A percentile compares a stretch with the other conserved stretches of the same genome.
Conservation (phyloP, 1,140 invertebrate genomes). For the Aphelinus atriplicis region DNA sequence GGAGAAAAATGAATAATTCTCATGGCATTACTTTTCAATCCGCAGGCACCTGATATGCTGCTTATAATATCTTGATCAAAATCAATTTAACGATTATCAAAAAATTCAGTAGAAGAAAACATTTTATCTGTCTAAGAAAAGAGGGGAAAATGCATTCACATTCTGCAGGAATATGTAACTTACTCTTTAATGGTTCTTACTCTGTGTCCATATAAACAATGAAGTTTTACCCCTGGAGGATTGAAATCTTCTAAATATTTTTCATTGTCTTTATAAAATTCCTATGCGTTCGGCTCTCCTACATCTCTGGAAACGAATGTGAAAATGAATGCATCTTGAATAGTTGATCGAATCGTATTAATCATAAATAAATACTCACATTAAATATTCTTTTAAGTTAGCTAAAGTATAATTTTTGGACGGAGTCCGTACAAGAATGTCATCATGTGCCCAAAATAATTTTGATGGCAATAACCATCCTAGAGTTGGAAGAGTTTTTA, state of each 20-base stretch:
- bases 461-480: constrained; percentile 92
- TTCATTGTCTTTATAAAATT: constrained; percentile 88
- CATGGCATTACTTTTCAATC: too few relatives aligned
- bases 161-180: constrained; percentile 2
- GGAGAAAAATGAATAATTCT: too few relatives aligned
- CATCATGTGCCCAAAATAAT: constrained; percentile 84
- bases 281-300: constrained; percentile 82
- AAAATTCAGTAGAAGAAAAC: too few relatives aligned
- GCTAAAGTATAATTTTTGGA: constrained; percentile 86
- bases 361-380: constrained; percentile 64
- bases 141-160: too few relatives aligned
- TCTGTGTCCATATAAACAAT: constrained; percentile 87
- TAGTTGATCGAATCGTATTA: not conserved
- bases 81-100: too few relatives aligned
- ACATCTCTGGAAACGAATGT: constrained; percentile 73
- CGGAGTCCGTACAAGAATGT: constrained; percentile 83
- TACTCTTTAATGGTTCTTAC: constrained; percentile 85
- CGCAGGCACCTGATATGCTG: too few relatives aligned
- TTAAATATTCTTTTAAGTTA: constrained; percentile 87
- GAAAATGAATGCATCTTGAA: constrained; percentile 15
- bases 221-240: constrained; percentile 88
- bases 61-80: too few relatives aligned
- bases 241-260: constrained; percentile 76
- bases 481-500: constrained; percentile 93
- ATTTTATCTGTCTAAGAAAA: too few relatives aligned